Evolutionary conservation across 2,888 invertebrate species (phyloP).

Genomic region (Rhodophaea formosa): DNA sequence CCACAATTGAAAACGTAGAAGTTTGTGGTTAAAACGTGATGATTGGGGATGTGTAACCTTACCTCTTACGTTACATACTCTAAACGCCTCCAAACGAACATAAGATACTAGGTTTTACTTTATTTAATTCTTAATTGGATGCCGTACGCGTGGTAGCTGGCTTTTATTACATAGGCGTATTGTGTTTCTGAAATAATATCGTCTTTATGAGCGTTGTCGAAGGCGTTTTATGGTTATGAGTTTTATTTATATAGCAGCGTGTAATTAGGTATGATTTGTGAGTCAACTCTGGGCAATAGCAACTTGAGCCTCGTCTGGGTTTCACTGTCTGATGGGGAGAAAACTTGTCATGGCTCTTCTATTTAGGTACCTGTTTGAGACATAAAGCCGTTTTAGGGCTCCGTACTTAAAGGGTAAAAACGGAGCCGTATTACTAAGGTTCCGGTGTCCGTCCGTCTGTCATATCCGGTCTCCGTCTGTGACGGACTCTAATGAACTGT

Average conservation of each 20-base stretch:
- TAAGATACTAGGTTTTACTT: slow-evolving; percentile 17
- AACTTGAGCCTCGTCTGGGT: background rate
- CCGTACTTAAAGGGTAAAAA: too few relatives aligned
- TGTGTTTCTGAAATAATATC: slow-evolving; percentile 11
- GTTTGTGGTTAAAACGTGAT: slow-evolving; percentile 54
- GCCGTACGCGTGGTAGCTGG: slow-evolving; percentile 6
- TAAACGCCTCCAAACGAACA: slow-evolving; percentile 35
- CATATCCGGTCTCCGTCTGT: too few relatives aligned
- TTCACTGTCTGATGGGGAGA: background rate
- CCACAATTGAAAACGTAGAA: slow-evolving; percentile 39
- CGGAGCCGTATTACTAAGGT: too few relatives aligned
- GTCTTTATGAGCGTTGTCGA: slow-evolving; percentile 13
- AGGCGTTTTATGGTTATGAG: slow-evolving; percentile 7
- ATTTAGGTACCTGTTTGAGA: too few relatives aligned
- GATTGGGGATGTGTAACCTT: slow-evolving; percentile 43
- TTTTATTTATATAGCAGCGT: background rate
- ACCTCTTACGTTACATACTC: slow-evolving; percentile 20
- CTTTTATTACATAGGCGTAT: slow-evolving; percentile 11
- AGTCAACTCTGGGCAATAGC: background rate
- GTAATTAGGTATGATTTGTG: background rate
- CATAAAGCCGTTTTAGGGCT: too few relatives aligned
- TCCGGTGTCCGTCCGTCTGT: too few relatives aligned
- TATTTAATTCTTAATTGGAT: slow-evolving; percentile 16
- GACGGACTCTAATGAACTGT: too few relatives aligned
- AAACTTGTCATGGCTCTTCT: background rate